phyloP scores from a whole-genome alignment of 2,797 vertebrate genomes.

The Ctenosaura bakeri region DNA sequence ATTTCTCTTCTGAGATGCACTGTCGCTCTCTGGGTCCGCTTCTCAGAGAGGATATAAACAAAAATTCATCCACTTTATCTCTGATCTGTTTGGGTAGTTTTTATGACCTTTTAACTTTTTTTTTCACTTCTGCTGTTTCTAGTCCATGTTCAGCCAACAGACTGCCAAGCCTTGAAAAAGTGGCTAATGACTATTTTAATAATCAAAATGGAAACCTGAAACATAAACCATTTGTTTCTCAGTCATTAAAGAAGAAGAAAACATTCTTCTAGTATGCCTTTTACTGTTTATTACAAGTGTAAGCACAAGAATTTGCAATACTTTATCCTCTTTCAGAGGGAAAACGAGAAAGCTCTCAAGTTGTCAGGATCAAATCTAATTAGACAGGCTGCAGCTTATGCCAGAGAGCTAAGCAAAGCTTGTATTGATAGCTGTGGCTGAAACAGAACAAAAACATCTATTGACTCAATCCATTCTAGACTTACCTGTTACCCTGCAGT shows the following conservation, averaged over 20 bases:
- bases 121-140: neutral
- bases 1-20: neutral
- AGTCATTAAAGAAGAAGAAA: neutral
- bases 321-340: neutral
- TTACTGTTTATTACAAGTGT: neutral
- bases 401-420: neutral
- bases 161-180: neutral
- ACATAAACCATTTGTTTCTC: neutral
- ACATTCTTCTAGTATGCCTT: neutral
- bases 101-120: neutral
- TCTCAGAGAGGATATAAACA: neutral
- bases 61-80: neutral
- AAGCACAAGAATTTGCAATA: neutral
- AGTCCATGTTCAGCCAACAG: neutral
- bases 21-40: neutral
- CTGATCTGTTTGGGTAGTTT: neutral
- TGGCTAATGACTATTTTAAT: neutral
- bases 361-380: constrained; percentile 1
- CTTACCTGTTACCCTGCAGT: neutral
- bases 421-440: neutral
- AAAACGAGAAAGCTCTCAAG: neutral
- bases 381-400: neutral
- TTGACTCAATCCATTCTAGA: neutral
- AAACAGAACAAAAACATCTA: constrained; percentile 1
- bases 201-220: neutral